These are phyloP conservation scores for Homalodisca vitripennis DNA, from an alignment of 1,140 invertebrate species.

Conservation along the genomic window DNA sequence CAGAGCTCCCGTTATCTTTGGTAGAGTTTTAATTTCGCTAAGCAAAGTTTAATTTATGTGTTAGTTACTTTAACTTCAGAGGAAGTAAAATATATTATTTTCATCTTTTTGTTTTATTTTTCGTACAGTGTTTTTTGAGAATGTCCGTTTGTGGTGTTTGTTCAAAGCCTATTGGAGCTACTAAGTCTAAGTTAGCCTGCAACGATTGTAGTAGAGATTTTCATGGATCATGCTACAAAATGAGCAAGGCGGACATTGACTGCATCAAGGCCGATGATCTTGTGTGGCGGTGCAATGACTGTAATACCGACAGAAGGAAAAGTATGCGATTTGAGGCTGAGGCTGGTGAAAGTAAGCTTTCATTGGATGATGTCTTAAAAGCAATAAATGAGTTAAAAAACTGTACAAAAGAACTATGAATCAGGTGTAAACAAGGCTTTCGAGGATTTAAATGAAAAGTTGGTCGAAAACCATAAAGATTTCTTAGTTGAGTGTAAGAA, in stretches of 20 bases:
- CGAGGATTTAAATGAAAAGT: not conserved
- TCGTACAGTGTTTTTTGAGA: not conserved
- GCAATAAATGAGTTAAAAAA: not conserved
- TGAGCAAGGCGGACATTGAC: not conserved
- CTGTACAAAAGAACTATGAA: not conserved
- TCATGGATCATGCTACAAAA: not conserved
- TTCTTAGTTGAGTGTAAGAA: not conserved
- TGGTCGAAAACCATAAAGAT: not conserved
- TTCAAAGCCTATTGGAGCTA: not conserved
- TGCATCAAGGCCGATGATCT: not conserved
- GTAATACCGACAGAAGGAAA: not conserved
- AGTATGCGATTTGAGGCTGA: conserved; percentile 12
- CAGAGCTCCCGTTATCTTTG: no score
- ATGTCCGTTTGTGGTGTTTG: not conserved
- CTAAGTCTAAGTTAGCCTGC: not conserved
- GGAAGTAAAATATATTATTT: no score
- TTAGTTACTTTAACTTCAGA: no score
- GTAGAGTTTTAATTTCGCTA: no score
- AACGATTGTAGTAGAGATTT: not conserved
- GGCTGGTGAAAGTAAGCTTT: not conserved
- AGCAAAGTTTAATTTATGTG: no score
- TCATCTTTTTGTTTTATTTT: no score
- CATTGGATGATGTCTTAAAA: not conserved
- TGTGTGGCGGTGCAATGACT: not conserved
- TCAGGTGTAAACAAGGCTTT: not conserved